Conservation (phyloP, 2,797 vertebrate species). For the Sebastes hubbsi region DNA sequence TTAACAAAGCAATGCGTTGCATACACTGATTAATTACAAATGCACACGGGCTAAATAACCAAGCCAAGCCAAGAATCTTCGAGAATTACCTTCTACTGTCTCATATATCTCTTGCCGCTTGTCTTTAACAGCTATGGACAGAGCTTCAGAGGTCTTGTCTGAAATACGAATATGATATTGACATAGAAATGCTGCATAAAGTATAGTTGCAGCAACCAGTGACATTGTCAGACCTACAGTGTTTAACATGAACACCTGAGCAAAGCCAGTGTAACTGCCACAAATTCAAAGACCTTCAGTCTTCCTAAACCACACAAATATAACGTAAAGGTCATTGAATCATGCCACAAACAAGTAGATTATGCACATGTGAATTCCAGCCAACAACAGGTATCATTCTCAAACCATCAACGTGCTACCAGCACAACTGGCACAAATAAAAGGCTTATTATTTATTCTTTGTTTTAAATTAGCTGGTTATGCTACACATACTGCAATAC, state of each 20-base stretch:
- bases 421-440: neutral
- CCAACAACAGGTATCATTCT: neutral
- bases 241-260: neutral
- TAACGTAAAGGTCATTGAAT: neutral
- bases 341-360: neutral
- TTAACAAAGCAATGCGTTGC: neutral
- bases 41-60: neutral
- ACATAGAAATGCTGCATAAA: neutral
- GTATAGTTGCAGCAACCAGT: neutral
- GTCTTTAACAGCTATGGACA: constrained; percentile 27
- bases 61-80: neutral
- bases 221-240: neutral
- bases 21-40: neutral
- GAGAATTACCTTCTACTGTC: constrained; percentile 61
- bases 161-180: constrained; percentile 45
- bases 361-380: neutral
- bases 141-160: constrained; percentile 39
- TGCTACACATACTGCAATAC: neutral
- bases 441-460: neutral
- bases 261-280: neutral
- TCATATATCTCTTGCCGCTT: constrained; percentile 52
- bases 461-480: neutral
- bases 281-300: neutral
- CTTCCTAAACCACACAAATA: neutral
- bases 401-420: neutral